Base-by-base conservation (phyloP, 2,113 vertebrate genomes). In the Toxotes chatareus region DNA sequence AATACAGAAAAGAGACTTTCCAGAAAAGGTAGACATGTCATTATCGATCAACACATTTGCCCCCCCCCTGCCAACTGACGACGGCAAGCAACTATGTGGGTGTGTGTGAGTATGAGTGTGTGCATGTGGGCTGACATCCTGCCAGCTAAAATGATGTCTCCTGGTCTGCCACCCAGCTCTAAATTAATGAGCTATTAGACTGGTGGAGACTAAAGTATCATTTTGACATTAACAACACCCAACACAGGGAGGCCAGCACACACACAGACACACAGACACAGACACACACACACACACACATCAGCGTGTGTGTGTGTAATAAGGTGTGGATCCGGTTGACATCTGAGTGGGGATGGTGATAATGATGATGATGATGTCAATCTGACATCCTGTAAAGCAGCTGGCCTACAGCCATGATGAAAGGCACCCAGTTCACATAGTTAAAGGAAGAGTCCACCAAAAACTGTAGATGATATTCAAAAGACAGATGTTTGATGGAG, bases 261-360 rank as follows among this genome's bases (percentile, higher is more conserved):
- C 51, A 53, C 21, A 53, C 21, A 53, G 19, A 53, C 49, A 10
- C 49, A 51, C 44, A 32, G 11, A 3, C 16, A 49, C 47, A 49
- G 16, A 47, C 44, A 23, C 17, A 47, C 46, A 17, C 46, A 5
- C 12, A 53, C 7, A 51, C 49, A 21, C 49, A 53, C 16, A 53
- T 5, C 5, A 2, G 47, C 51, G 1, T 49, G 16, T 27, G 27
- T 27, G 31, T 68, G 85, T 62, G 83, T 73, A 90, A 85, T 75
- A 73, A 77, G 21, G 86, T 76, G 87, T 88, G 56, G 74, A 83
- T 89, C 88, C 90, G 86, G 88, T 85, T 90, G 76, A 82, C 60
- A 69, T 79, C 65, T 60, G 64, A 77, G 68, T 23, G 31, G 21
- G 60, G n/a, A 70, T 42, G 57, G 16, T 36, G 72, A 56, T 79